Evolutionary conservation across 2,797 vertebrate genomes (phyloP).

Genomic region (Trichosurus vulpecula): DNA sequence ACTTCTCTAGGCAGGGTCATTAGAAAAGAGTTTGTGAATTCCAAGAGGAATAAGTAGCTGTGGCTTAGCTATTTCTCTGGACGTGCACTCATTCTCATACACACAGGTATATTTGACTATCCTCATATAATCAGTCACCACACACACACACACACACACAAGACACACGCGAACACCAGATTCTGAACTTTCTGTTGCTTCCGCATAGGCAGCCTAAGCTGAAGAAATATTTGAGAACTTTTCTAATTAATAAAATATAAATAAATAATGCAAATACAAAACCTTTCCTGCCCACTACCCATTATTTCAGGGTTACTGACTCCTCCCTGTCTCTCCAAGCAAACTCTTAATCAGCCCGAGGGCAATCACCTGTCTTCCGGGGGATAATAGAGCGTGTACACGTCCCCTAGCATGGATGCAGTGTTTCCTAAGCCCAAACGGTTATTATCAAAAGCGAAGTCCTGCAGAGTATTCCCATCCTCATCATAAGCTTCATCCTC

Average conservation of each 20-base stretch:
- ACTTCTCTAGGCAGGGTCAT: background rate
- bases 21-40: background rate
- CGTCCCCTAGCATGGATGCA: constrained; percentile 87
- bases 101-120: background rate
- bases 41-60: background rate
- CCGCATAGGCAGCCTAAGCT: background rate
- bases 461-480: constrained; percentile 91
- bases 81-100: background rate
- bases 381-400: constrained; percentile 90
- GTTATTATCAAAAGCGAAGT: constrained; percentile 91
- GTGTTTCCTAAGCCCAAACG: constrained; percentile 89
- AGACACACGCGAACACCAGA: background rate
- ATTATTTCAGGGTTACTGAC: background rate
- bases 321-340: background rate
- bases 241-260: background rate
- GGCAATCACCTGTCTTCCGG: constrained; percentile 90
- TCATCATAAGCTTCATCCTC: constrained; percentile 93
- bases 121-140: background rate
- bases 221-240: background rate
- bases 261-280: background rate
- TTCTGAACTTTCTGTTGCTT: constrained; percentile 30
- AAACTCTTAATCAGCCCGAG: background rate
- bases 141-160: background rate
- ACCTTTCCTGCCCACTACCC: background rate
- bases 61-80: no score